Conservation (phyloP, 2,797 vertebrate species). For the Neoniphon sammara region DNA sequence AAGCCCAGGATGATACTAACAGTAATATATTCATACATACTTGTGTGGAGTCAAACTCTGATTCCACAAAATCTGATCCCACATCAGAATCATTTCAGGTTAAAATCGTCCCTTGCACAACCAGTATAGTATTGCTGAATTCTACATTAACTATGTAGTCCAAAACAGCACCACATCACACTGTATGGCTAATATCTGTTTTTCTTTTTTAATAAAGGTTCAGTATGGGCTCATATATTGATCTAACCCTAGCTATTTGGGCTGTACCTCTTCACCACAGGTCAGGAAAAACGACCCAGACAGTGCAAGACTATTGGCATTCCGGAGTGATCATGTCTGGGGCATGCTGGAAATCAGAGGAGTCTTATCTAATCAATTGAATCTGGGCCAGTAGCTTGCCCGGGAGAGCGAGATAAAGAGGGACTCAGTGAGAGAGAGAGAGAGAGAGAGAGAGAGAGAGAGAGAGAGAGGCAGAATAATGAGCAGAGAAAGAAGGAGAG, state of each 20-base stretch:
- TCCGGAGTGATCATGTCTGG: constrained; percentile 53
- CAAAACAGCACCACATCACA: constrained; percentile 10
- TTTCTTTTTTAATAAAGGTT: constrained; percentile 43
- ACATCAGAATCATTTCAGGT: too few relatives aligned
- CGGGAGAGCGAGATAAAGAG: constrained; percentile 8
- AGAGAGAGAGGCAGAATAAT: constrained; percentile 44
- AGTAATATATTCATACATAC: too few relatives aligned
- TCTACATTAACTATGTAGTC: constrained; percentile 21
- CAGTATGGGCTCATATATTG: constrained; percentile 27
- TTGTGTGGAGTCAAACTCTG: too few relatives aligned
- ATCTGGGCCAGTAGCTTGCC: constrained; percentile 44
- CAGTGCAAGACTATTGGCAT: constrained; percentile 46
- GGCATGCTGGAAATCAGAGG: constrained; percentile 54
- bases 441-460: neutral
- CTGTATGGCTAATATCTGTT: too few relatives aligned
- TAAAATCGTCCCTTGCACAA: too few relatives aligned
- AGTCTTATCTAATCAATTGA: constrained; percentile 65
- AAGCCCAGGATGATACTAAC: too few relatives aligned
- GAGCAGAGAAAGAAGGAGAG: constrained; percentile 33
- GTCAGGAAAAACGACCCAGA: constrained; percentile 54
- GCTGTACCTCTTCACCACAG: constrained; percentile 27
- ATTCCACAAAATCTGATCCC: too few relatives aligned
- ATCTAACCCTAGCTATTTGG: constrained; percentile 21
- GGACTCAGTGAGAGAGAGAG: neutral
- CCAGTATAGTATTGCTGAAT: too few relatives aligned